Conservation (phyloP, 2,888 invertebrate genomes). For the Nemotelus nigrinus region DNA sequence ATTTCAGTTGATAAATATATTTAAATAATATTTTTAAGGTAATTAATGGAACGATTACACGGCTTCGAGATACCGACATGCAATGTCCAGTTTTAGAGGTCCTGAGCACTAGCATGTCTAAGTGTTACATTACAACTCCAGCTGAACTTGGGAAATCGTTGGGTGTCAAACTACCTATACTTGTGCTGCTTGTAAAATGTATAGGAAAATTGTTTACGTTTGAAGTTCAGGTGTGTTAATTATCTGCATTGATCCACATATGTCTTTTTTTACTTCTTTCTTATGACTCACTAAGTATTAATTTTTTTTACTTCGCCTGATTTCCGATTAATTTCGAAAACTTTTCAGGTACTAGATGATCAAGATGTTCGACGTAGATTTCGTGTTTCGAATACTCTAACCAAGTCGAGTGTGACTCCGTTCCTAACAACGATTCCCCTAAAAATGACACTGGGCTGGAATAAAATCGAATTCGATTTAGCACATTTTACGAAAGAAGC, state of each 20-base stretch:
- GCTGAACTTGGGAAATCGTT: constrained; percentile 23
- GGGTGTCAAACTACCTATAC: neutral
- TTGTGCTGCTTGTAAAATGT: constrained; percentile 22
- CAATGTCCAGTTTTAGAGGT: constrained; percentile 31
- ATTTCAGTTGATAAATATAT: too few species aligned
- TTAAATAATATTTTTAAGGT: neutral
- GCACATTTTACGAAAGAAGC: constrained; percentile 30
- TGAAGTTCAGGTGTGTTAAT: constrained; percentile 19
- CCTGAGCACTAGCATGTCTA: constrained; percentile 1
- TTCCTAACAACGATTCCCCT: constrained; percentile 25
- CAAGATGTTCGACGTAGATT: constrained; percentile 32
- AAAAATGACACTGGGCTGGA: constrained; percentile 22
- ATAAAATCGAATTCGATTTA: constrained; percentile 33
- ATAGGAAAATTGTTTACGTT: constrained; percentile 13
- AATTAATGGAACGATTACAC: constrained; percentile 27
- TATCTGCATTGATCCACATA: neutral
- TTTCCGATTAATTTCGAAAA: too few species aligned
- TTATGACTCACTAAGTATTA: too few species aligned
- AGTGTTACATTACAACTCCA: constrained; percentile 23
- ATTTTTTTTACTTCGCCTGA: too few species aligned
- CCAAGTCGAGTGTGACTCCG: constrained; percentile 4
- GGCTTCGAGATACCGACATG: constrained; percentile 26
- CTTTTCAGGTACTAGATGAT: constrained; percentile 31
- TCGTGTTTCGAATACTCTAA: constrained; percentile 17
- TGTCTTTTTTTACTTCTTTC: too few species aligned